phyloP scores from a whole-genome alignment of 2,888 invertebrate genomes.

The Spatulosminthurus flaviceps region DNA sequence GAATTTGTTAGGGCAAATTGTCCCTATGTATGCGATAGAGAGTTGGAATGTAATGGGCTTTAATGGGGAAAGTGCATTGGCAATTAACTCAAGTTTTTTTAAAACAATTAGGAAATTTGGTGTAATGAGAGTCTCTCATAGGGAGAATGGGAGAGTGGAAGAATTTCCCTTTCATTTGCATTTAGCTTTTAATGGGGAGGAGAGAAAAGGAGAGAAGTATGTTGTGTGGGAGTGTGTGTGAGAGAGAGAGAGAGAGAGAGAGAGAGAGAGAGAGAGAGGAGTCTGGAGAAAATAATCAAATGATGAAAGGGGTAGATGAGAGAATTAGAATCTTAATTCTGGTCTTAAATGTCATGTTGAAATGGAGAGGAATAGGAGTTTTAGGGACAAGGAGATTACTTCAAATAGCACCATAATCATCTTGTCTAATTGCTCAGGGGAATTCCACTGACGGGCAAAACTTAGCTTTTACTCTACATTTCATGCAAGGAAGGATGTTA shows the following conservation, averaged over 20 bases:
- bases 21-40: too few species aligned
- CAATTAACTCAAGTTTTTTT: too few species aligned
- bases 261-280: neutral
- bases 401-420: conserved; percentile 29
- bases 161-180: neutral
- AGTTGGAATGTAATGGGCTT: too few species aligned
- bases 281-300: conserved; percentile 13
- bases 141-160: too few species aligned
- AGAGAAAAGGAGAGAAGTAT: neutral
- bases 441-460: neutral
- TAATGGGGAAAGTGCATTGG: too few species aligned
- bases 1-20: too few species aligned
- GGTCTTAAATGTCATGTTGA: conserved; percentile 30
- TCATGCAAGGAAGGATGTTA: too few species aligned
- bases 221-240: too few species aligned
- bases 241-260: neutral
- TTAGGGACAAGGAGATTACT: conserved; percentile 8
- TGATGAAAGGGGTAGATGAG: conserved; percentile 16
- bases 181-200: neutral
- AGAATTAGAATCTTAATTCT: conserved; percentile 24
- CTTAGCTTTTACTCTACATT: neutral
- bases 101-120: too few species aligned
- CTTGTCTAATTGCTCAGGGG: conserved; percentile 24
- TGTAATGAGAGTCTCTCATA: too few species aligned
- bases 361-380: conserved; percentile 10